A percentile compares a stretch with the other conserved stretches of the same genome.
phyloP scores from a whole-genome alignment of 2,888 invertebrate species.

The Synergus laeviventris region DNA sequence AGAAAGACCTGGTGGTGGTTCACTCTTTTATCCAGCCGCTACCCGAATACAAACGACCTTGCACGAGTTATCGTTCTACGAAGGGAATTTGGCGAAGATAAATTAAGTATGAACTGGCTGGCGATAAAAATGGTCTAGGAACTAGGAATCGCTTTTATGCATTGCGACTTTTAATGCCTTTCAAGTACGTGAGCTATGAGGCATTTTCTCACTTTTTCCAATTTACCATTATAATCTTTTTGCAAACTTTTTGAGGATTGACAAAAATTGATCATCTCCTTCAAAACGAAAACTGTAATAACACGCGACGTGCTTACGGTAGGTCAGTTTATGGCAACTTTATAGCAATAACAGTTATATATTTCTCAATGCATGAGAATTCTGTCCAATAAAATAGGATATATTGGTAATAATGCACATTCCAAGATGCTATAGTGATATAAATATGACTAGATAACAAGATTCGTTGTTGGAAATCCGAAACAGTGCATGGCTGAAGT shows the following conservation, averaged over 20 bases:
- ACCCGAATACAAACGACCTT: conserved; percentile 7
- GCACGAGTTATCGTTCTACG: background rate
- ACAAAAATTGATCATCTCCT: too few species aligned
- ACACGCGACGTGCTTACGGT: background rate
- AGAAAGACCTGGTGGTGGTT: background rate
- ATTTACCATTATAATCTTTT: background rate
- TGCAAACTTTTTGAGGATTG: too few species aligned
- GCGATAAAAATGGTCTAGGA: background rate
- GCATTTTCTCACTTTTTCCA: background rate
- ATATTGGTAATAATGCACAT: background rate
- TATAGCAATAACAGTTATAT: background rate
- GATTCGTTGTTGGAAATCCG: background rate
- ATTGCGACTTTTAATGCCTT: background rate
- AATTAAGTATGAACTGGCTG: background rate
- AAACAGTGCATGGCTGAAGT: background rate
- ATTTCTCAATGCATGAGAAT: background rate
- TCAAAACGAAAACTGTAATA: background rate
- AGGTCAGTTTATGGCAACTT: background rate
- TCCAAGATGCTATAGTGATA: background rate
- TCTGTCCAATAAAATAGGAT: background rate
- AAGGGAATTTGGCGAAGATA: conserved; percentile 8
- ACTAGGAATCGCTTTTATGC: conserved; percentile 7
- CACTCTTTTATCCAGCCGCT: background rate
- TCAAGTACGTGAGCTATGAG: background rate
- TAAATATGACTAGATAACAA: background rate